phyloP scores from a whole-genome alignment of 2,888 invertebrate genomes.

The Eutolmus rufibarbis region DNA sequence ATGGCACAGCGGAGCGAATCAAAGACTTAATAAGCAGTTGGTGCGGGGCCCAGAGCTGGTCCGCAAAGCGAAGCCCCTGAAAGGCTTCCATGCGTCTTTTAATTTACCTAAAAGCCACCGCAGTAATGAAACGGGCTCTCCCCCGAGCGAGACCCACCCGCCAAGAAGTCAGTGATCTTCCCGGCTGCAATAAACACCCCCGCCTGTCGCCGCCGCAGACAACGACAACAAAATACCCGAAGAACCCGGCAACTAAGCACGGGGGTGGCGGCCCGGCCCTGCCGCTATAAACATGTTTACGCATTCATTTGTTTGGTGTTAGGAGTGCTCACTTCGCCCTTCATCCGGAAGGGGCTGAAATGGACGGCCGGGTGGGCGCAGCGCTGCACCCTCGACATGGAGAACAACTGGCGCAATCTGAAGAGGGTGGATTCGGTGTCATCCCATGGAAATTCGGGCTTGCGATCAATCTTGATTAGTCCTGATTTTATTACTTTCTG shows the following conservation, averaged over 20 bases:
- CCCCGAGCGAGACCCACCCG: background rate
- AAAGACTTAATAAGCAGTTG: background rate
- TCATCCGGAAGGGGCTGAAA: background rate
- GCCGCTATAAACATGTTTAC: constrained; percentile 45
- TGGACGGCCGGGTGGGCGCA: background rate
- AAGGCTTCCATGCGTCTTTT: constrained; percentile 60
- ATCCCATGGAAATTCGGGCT: constrained; percentile 50
- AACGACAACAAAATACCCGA: background rate
- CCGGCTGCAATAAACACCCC: constrained; percentile 42
- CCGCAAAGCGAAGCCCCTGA: constrained; percentile 45
- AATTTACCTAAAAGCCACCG: constrained; percentile 62
- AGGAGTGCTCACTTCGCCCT: constrained; percentile 18
- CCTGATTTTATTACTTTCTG: constrained; percentile 58
- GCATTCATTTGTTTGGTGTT: constrained; percentile 47
- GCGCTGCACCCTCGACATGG: background rate
- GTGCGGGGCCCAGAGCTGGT: background rate
- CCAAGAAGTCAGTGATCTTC: constrained; percentile 47
- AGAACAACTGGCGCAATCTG: constrained; percentile 19
- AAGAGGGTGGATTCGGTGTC: constrained; percentile 20
- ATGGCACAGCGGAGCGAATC: background rate
- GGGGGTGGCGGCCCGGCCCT: constrained; percentile 44
- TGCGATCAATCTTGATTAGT: constrained; percentile 63
- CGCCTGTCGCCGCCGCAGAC: background rate
- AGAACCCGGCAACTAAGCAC: constrained; percentile 8
- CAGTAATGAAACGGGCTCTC: constrained; percentile 50